Evolutionary conservation across 2,888 invertebrate species (phyloP), one percentile per base, ranked within the genome.

Genomic region (Tenthredo scrophulariae): DNA sequence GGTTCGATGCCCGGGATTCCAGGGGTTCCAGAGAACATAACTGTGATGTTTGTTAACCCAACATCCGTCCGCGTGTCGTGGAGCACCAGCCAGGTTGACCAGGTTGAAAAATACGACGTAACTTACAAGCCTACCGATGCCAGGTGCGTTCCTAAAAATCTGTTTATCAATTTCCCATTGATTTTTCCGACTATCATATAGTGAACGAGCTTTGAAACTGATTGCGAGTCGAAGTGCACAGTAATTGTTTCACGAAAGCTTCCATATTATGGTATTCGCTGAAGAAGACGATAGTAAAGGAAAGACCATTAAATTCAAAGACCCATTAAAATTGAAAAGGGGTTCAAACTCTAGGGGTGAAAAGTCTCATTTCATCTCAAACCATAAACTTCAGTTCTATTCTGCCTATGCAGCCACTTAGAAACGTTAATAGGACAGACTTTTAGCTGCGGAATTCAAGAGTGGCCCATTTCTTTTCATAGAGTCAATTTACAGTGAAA

Each of bases 91-190:
- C 92, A 93, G 85, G 95, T 96, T 88, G 97, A 97, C 91, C 95
- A 96, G 90, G 96, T 97, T 87, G 97, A 98, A 92, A 98, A 97
- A 93, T 98, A 97, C 95, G 97, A 98, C 94, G 97, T 98, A 93
- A 97, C 97, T 29, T 98, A 98, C 94, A 98, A 97, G 93, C 98
- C 98, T 77, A 97, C 97, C 80, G 97, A 97, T 94, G 97, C 97
- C 94, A 98, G 97, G 98, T 98, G 97, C 96, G 96, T 93, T 88
- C 26, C 74, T 74, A 43, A 22, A n/a, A 74, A 43, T 86, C 88
- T 85, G 75, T 74, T 74, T 22, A 40, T 40, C 1, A 15, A 50
- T 54, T 29, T 33, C 9, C 13, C 13, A 26, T 54, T 18, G 7
- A 10, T 74, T 40, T n/a, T 74, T 5, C 5, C 2, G 22, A 9